Conservation (phyloP, 2,113 vertebrate species). For the Anseranas semipalmata region DNA sequence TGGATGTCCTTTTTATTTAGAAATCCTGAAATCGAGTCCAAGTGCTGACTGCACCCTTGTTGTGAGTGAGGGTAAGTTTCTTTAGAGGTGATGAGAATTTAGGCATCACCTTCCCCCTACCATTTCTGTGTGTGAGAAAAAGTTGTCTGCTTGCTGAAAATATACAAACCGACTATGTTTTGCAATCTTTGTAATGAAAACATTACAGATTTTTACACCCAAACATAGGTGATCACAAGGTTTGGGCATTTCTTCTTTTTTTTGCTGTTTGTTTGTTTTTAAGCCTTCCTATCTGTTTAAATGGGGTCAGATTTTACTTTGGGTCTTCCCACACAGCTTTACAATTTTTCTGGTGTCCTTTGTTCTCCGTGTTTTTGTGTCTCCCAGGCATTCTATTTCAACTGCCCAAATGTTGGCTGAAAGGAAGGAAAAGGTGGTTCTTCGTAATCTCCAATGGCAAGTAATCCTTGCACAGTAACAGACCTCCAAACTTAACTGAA, state of each 20-base stretch:
- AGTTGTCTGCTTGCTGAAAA: background rate
- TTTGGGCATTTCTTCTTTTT: background rate
- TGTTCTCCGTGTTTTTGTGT: background rate
- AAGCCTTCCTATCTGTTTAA: background rate
- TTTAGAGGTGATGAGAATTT: background rate
- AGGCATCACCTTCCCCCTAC: background rate
- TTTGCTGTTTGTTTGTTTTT: background rate
- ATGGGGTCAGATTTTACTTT: background rate
- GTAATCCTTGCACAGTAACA: background rate
- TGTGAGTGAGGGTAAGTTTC: background rate
- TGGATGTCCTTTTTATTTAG: background rate
- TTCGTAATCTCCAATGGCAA: background rate
- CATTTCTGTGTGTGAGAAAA: background rate
- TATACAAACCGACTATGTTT: background rate
- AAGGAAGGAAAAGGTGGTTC: background rate
- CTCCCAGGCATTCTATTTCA: background rate
- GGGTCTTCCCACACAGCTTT: background rate
- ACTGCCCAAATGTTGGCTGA: background rate
- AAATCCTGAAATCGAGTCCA: background rate
- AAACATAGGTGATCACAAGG: background rate
- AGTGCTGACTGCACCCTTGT: background rate
- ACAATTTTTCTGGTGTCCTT: background rate
- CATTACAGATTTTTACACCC: background rate
- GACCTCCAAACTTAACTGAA: background rate
- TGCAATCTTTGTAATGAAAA: background rate